These are phyloP conservation scores for Cyrtonyx montezumae DNA, from an alignment of 2,113 vertebrate genomes.

Conservation along the genomic window DNA sequence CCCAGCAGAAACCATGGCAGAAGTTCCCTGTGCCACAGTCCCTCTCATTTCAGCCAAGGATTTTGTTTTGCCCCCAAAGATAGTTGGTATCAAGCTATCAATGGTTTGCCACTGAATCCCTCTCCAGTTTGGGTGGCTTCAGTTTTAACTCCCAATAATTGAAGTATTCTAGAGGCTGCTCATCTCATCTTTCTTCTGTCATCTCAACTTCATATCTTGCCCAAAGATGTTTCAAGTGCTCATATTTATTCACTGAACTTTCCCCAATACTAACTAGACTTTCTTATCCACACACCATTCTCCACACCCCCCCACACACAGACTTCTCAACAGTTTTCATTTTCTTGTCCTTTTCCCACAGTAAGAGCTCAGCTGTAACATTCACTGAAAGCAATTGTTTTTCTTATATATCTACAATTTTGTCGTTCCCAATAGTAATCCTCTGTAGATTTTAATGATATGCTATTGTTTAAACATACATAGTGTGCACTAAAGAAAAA, in stretches of 20 bases:
- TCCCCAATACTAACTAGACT: background rate
- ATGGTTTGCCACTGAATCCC: background rate
- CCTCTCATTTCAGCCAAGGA: background rate
- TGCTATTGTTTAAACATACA: background rate
- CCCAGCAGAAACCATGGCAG: background rate
- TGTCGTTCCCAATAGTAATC: conserved; percentile 15
- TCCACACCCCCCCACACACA: background rate
- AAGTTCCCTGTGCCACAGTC: background rate
- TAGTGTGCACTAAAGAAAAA: background rate
- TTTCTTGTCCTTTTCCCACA: background rate
- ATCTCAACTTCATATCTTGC: background rate
- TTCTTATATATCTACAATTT: background rate
- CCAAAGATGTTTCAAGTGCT: background rate
- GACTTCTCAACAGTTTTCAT: background rate
- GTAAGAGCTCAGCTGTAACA: background rate
- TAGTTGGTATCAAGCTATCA: background rate
- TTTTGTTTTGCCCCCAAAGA: background rate
- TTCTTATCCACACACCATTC: background rate
- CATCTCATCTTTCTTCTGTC: background rate
- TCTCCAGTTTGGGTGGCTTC: background rate
- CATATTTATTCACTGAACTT: background rate
- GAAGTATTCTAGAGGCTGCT: background rate
- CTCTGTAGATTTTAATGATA: background rate
- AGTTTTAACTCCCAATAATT: background rate
- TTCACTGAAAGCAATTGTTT: background rate